Conservation (phyloP, 2,797 vertebrate genomes). For the Siniperca undulata region DNA sequence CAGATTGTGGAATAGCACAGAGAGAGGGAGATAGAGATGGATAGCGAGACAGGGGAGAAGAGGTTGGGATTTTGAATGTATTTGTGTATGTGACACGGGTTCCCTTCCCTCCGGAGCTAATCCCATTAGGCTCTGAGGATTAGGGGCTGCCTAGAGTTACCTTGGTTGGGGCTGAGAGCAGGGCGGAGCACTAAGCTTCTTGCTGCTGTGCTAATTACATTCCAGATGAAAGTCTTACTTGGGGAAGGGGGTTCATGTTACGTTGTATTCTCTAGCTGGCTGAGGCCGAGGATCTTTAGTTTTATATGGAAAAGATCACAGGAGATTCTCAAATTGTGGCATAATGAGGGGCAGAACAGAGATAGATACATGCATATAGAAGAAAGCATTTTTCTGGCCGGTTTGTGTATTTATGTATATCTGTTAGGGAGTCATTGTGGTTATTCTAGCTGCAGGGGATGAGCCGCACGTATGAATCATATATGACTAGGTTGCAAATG, state of each 20-base stretch:
- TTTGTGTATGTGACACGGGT: constrained; percentile 77
- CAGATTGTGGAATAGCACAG: constrained; percentile 45
- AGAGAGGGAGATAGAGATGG: constrained; percentile 35
- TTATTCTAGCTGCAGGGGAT: constrained; percentile 47
- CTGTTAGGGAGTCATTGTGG: constrained; percentile 33
- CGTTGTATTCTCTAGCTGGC: constrained; percentile 39
- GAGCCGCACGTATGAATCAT: constrained; percentile 35
- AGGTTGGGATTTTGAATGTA: constrained; percentile 59
- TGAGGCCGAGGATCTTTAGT: constrained; percentile 42
- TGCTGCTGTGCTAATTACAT: constrained; percentile 85
- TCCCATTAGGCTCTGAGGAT: constrained; percentile 85
- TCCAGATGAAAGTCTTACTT: constrained; percentile 82
- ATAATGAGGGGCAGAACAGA: constrained; percentile 45
- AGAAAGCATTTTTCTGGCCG: constrained; percentile 23
- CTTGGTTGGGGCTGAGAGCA: constrained; percentile 73
- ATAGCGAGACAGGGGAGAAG: constrained; percentile 47
- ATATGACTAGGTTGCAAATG: constrained; percentile 14
- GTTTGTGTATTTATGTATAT: constrained; percentile 33
- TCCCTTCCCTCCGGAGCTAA: constrained; percentile 81
- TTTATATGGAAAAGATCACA: constrained; percentile 56
- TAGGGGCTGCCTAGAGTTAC: constrained; percentile 79
- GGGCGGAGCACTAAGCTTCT: constrained; percentile 77
- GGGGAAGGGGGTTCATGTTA: constrained; percentile 42
- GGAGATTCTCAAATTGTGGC: constrained; percentile 40
- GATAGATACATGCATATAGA: constrained; percentile 2